These are phyloP conservation scores for Platyscapa corneri DNA, from an alignment of 1,140 invertebrate genomes.

Conservation along the genomic window DNA sequence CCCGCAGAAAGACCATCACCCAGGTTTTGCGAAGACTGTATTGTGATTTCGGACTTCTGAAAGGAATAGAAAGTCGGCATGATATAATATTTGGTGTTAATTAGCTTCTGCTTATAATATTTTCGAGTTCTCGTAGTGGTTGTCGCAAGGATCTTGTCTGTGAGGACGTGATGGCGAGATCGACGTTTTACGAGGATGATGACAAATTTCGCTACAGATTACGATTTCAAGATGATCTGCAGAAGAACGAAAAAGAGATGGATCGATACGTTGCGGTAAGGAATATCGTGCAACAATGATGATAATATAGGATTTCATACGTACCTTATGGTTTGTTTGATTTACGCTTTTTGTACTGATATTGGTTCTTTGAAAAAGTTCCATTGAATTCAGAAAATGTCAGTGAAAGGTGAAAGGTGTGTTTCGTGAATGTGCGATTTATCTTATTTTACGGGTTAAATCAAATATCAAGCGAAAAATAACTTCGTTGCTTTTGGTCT, in stretches of 20 bases:
- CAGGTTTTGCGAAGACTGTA: background rate
- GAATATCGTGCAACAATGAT: background rate
- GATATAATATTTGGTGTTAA: background rate
- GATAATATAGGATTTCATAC: background rate
- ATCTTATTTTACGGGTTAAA: background rate
- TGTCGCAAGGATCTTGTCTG: background rate
- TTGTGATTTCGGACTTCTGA: background rate
- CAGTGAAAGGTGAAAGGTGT: background rate
- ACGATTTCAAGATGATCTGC: conserved; percentile 64
- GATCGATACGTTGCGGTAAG: conserved; percentile 21
- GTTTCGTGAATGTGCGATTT: background rate
- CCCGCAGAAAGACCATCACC: background rate
- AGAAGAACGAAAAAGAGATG: conserved; percentile 63
- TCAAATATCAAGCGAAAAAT: background rate
- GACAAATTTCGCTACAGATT: conserved; percentile 67
- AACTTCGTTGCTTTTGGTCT: background rate
- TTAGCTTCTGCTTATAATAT: background rate
- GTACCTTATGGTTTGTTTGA: background rate
- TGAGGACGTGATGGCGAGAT: conserved; percentile 40
- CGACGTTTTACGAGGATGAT: conserved; percentile 54
- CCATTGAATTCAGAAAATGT: background rate
- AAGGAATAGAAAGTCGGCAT: background rate
- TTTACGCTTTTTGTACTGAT: background rate
- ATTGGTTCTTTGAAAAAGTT: background rate
- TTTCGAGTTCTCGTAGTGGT: background rate